Conservation (phyloP, 2,113 vertebrate species). For the Gobiocypris rarus region DNA sequence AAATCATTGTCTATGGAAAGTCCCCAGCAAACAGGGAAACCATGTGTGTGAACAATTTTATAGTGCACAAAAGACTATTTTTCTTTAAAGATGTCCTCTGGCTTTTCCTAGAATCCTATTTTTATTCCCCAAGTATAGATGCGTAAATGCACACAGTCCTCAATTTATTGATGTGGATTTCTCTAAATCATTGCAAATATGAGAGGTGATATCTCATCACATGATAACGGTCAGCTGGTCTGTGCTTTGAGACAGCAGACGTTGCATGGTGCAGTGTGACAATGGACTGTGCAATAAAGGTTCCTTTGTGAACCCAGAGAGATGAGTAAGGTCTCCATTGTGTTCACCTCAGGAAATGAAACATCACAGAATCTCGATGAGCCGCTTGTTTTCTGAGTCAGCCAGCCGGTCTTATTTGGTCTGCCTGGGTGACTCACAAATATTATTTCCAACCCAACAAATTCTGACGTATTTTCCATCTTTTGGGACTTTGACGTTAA, state of each 20-base stretch:
- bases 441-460: not conserved
- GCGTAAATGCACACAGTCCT: not conserved
- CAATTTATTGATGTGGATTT: not conserved
- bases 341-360: slow-evolving; percentile 71
- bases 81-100: not conserved
- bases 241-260: slow-evolving; percentile 25
- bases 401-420: slow-evolving; percentile 39
- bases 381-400: slow-evolving; percentile 44
- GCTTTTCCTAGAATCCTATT: not conserved
- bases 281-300: slow-evolving; percentile 31
- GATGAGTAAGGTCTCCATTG: slow-evolving; percentile 75
- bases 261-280: slow-evolving; percentile 30
- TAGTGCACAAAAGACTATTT: not conserved
- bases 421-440: slow-evolving; percentile 27
- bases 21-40: no score
- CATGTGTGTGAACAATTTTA: not conserved
- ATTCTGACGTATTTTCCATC: not conserved
- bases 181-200: not conserved
- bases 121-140: not conserved
- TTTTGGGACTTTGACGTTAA: not conserved
- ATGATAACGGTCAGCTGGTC: slow-evolving; percentile 27
- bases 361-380: slow-evolving; percentile 65
- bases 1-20: no score
- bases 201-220: slow-evolving; percentile 29
- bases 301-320: slow-evolving; percentile 24